Evolutionary conservation across 37 sponge, comb jelly and placozoan genomes (phyloP).

Genomic region (Amphimedon queenslandica): DNA sequence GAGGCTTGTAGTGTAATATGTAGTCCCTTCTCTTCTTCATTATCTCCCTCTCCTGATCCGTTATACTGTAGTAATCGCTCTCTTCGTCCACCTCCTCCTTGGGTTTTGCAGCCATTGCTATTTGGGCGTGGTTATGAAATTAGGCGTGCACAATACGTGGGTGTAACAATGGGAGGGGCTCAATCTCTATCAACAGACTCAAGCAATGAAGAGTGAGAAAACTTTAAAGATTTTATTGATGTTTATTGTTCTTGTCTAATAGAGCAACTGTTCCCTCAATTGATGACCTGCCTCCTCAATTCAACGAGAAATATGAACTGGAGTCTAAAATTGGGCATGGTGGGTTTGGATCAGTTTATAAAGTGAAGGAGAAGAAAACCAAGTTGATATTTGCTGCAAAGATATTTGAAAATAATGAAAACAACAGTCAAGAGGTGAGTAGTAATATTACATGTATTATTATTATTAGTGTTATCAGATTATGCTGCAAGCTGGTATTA

Average conservation of each 20-base stretch:
- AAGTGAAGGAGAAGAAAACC: slow-evolving; percentile 56
- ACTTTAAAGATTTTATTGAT: too few species aligned
- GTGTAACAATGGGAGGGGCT: neutral
- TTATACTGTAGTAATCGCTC: slow-evolving; percentile 9
- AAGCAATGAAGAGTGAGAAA: too few species aligned
- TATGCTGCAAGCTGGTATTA: slow-evolving; percentile 48
- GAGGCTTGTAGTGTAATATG: slow-evolving; percentile 56
- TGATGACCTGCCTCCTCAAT: slow-evolving; percentile 27
- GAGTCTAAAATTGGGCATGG: slow-evolving; percentile 58
- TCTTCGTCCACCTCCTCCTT: neutral
- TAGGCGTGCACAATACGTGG: slow-evolving; percentile 1
- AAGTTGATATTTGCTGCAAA: slow-evolving; percentile 67
- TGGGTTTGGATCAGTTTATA: slow-evolving; percentile 76
- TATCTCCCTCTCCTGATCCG: slow-evolving; percentile 37
- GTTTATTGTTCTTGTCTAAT: too few species aligned
- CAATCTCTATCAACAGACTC: neutral
- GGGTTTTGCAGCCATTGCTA: too few species aligned
- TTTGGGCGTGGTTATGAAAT: too few species aligned
- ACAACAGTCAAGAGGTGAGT: slow-evolving; percentile 50
- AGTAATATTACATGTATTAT: neutral
- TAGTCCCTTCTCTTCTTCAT: slow-evolving; percentile 47
- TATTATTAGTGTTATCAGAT: slow-evolving; percentile 16
- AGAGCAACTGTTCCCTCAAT: too few species aligned
- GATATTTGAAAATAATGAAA: slow-evolving; percentile 22
- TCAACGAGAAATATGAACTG: slow-evolving; percentile 46